A percentile compares a stretch with the other conserved stretches of the same genome.
Evolutionary conservation across 2,113 vertebrate species (phyloP).

Genomic region (Tor tambroides): DNA sequence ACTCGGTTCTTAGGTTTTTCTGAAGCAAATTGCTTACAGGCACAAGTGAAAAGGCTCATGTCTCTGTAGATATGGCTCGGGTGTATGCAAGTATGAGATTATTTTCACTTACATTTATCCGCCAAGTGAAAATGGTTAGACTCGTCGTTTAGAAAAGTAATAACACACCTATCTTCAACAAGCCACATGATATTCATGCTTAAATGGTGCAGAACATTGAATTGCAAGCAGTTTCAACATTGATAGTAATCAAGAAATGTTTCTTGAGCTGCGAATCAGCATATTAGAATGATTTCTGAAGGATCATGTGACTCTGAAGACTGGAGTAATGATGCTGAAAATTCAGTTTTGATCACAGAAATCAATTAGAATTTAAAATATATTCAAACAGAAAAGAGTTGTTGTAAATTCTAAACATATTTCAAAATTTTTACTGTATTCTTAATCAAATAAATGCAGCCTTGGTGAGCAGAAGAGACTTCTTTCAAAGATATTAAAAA

Average conservation of each 20-base stretch:
- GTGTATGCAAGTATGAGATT: background rate
- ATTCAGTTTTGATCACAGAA: too few relatives aligned
- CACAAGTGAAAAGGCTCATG: background rate
- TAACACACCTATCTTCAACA: background rate
- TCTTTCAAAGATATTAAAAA: background rate
- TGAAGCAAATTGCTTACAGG: background rate
- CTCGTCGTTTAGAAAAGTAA: background rate
- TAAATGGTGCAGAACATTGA: background rate
- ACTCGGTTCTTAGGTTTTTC: background rate
- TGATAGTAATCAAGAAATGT: background rate
- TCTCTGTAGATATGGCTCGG: background rate
- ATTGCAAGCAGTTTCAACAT: background rate
- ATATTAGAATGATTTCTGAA: background rate
- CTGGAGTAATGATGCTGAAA: too few relatives aligned
- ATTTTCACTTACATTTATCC: background rate
- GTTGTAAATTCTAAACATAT: background rate
- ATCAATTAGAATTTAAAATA: too few relatives aligned
- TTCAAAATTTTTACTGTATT: background rate
- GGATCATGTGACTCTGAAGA: background rate
- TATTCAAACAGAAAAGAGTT: background rate
- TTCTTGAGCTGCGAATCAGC: background rate
- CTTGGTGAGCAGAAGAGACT: background rate
- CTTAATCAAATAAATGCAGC: background rate
- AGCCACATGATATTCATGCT: background rate
- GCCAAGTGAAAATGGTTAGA: background rate